Base-by-base conservation (phyloP, 2,888 invertebrate genomes). In the Lepeophtheirus nordmannii region DNA sequence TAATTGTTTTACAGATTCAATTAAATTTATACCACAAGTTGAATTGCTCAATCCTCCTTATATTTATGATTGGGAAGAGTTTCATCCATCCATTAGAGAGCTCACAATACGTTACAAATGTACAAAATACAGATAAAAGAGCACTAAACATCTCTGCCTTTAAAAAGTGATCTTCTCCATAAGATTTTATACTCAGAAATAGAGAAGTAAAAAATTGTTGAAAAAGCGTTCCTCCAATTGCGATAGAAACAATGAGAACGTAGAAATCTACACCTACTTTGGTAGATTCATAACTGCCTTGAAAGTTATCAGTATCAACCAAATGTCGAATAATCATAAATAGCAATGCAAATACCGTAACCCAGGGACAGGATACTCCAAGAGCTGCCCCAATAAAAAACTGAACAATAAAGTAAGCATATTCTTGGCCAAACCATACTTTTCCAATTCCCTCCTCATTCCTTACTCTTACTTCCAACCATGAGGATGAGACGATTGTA, bases 341-440 rank as follows among this genome's bases (percentile, higher is more conserved):
- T 46, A 46, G n/a, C 5, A 46, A 17, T 14, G 53, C 14, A 46
- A 46, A 46, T 3, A 46, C n/a, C 8, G 53, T 46, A 17, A 46
- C 17, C 53, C 53, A 46, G 8, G 53, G 53, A 17, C 53, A 46
- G 8, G 53, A 46, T 14, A 46, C 53, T 14, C 53, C 53, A 46
- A 46, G 53, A 8, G 53, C 53, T n/a, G 53, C 53, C 14, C 53
- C 53, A 46, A 46, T 46, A 17, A 46, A 46, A 46, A 46, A 46
- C 53, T 46, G 53, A 14, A 46, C 53, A n/a, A 46, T 14, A 46
- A 46, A 46, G 53, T 46, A 46, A 46, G 53, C 53, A 46, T 46
- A 46, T 17, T 46, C 53, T 46, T 46, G 53, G 14, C 53, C 53
- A 46, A 46, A 46, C 53, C 53, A 46, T 2, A 46, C 53, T 17